A percentile compares a stretch with the other conserved stretches of the same genome.
Conservation (phyloP, 2,888 invertebrate species). For the Creontiades dilutus region DNA sequence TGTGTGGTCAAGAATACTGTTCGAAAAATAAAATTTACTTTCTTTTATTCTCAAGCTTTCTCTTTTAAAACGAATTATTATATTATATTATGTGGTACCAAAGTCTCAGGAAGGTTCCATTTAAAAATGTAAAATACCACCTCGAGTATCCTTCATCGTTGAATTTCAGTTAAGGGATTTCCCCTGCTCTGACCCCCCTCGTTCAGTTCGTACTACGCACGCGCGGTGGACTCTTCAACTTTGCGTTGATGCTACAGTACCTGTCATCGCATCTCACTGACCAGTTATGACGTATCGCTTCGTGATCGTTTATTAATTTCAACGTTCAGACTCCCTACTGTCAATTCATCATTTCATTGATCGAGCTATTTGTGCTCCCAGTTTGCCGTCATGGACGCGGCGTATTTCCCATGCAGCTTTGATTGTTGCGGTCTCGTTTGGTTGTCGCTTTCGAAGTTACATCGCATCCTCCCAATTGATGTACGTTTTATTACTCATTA, state of each 20-base stretch:
- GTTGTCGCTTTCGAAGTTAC: not conserved
- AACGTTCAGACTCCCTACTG: too few relatives aligned
- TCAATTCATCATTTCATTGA: not conserved
- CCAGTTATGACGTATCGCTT: not conserved
- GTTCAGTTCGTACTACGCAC: not conserved
- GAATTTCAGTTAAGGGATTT: not conserved
- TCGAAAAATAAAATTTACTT: too few relatives aligned
- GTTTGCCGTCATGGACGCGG: not conserved
- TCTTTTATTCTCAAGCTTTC: too few relatives aligned
- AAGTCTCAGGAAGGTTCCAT: too few relatives aligned
- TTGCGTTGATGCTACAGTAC: not conserved
- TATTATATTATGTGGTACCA: too few relatives aligned
- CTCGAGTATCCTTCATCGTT: not conserved
- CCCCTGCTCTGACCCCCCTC: not conserved
- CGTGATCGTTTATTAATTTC: too few relatives aligned
- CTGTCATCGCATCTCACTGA: not conserved
- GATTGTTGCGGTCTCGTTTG: constrained; percentile 16
- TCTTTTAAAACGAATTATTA: too few relatives aligned
- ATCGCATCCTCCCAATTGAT: not conserved
- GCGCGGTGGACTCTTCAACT: not conserved
- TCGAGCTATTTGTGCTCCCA: not conserved
- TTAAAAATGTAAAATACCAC: not conserved
- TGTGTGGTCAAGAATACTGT: too few relatives aligned
- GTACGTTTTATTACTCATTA: not conserved
- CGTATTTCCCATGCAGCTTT: not conserved